Conservation (phyloP, 2,113 vertebrate species). For the Misgurnus mizolepis region DNA sequence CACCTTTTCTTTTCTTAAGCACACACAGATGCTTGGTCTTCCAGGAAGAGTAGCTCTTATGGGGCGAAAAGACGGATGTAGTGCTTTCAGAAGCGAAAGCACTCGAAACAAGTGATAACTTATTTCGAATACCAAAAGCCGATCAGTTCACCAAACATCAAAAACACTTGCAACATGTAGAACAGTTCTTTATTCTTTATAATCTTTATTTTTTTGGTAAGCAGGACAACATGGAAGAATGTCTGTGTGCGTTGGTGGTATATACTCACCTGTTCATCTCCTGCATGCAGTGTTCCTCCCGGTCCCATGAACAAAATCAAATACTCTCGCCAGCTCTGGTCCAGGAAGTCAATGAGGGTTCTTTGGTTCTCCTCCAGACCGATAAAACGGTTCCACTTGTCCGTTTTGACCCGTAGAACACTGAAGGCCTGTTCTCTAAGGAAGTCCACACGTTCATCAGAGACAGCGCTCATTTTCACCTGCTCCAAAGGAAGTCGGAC, state of each 20-base stretch:
- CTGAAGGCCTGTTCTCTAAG: conserved; percentile 75
- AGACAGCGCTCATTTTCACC: conserved; percentile 66
- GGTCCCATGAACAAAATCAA: conserved; percentile 75
- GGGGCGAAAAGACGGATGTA: conserved; percentile 65
- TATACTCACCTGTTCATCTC: conserved; percentile 71
- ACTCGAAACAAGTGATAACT: conserved; percentile 76
- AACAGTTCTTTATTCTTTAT: too few species aligned
- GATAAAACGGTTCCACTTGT: conserved; percentile 83
- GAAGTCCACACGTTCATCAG: conserved; percentile 78
- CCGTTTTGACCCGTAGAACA: conserved; percentile 76
- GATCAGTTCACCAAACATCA: conserved; percentile 24
- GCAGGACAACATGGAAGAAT: not conserved
- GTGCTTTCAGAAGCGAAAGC: conserved; percentile 78
- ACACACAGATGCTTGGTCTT: conserved; percentile 74
- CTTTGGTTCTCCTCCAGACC: conserved; percentile 78
- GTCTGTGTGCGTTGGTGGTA: not conserved
- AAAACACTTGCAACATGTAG: conserved; percentile 50
- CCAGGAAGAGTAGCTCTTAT: conserved; percentile 67
- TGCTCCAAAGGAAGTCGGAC: conserved; percentile 50
- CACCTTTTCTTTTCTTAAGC: conserved; percentile 66
- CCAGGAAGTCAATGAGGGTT: conserved; percentile 76
- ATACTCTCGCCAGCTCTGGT: conserved; percentile 65
- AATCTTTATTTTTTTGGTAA: not conserved
- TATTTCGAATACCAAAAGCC: conserved; percentile 69
- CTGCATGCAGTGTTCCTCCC: conserved; percentile 73